Base-by-base conservation (phyloP, 30 jellyfish, hydroid and myxozoan species). In the Aurelia sp. region DNA sequence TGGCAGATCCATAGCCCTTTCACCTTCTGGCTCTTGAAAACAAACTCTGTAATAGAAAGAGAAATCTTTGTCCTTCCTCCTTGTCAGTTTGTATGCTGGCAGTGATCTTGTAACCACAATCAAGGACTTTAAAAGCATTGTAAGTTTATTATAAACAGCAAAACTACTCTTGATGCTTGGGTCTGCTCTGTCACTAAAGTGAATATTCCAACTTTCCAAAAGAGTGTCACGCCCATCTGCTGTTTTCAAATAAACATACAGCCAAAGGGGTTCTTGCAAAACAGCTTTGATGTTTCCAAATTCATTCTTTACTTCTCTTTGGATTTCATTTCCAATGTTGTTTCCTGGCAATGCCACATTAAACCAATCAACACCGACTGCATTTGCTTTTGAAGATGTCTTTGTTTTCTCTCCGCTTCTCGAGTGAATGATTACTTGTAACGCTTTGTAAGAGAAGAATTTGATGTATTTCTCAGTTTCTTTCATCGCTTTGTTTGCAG, bases 291-390 rank as follows among this genome's bases (percentile, higher is more conserved):
- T 83, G 58, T 80, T 90, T 35, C 86, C 92, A 87, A 74, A 95
- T 44, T 85, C 86, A 12, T 76, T 72, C 48, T 73, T 83, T 15
- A 95, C 86, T 89, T 85, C 97, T 59, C 67, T 82, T 61, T 87
- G 92, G 10, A 95, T 64, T 19, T 84, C 95, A 61, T 66, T 63
- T 24, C 74, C 91, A 16, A 91, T 78, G 12, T 55, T 72, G 13
- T 50, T 60, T 11, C 92, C 95, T 22, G 97, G 95, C 50, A 95
- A 66, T 5, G 99, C 90, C 18, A 95, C 78, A 63, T 95, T 95
- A 76, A 95, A 95, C 99, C 99, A 95, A 74, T 95, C 99, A 22
- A 85, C 86, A 48, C 99, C 99, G 22, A 83, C 92, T 16, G 99
- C 91, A 74, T 82, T 68, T 30, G 99, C 95, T 13, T 90, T 90